phyloP scores from a whole-genome alignment of 2,888 invertebrate species.

The Nematopogon swammerdamellus region DNA sequence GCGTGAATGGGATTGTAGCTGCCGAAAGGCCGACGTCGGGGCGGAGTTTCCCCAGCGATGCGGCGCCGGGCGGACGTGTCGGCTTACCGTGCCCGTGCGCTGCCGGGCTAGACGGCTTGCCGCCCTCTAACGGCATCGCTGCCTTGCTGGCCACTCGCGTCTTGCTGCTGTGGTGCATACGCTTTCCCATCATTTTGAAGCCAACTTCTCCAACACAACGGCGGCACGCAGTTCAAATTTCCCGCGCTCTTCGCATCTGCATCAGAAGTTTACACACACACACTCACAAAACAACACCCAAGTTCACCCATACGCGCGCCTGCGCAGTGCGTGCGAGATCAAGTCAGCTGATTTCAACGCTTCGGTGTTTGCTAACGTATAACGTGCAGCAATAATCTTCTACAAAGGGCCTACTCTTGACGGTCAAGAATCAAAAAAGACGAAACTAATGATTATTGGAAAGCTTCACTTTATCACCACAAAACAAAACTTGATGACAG shows the following conservation, averaged over 20 bases:
- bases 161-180: slow-evolving; percentile 51
- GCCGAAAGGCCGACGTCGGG: slow-evolving; percentile 27
- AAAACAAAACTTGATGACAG: no score
- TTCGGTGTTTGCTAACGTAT: no score
- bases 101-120: slow-evolving; percentile 50
- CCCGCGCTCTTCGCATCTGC: background rate
- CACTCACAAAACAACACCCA: background rate
- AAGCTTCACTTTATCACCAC: no score
- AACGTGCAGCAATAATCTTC: no score
- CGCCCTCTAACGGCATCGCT: slow-evolving; percentile 27
- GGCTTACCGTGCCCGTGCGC: slow-evolving; percentile 46
- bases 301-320: no score
- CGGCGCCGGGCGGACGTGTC: slow-evolving; percentile 38
- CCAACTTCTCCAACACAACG: no score
- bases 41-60: slow-evolving; percentile 41
- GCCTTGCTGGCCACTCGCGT: slow-evolving; percentile 48
- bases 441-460: no score
- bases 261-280: background rate
- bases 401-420: no score
- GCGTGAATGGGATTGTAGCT: slow-evolving; percentile 60
- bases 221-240: background rate
- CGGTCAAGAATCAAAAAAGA: no score
- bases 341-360: no score
- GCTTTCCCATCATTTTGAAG: slow-evolving; percentile 41
- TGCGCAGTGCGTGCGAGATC: background rate